Conservation (phyloP, 2,888 invertebrate species). For the Troides aeacus region DNA sequence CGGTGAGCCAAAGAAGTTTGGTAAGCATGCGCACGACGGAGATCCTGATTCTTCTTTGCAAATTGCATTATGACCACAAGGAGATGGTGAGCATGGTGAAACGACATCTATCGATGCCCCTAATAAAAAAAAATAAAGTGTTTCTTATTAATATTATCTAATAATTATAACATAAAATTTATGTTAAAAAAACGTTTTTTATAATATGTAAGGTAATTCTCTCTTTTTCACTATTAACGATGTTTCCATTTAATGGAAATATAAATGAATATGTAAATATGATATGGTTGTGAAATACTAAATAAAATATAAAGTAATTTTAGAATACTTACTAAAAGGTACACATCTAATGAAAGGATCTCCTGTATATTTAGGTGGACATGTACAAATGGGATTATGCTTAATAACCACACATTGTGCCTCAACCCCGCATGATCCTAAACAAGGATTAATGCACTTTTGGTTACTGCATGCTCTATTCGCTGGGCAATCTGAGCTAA, state of each 20-base stretch:
- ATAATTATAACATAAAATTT: background rate
- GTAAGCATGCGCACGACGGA: slow-evolving; percentile 85
- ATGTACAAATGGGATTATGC: slow-evolving; percentile 88
- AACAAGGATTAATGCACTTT: slow-evolving; percentile 87
- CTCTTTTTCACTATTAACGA: no score
- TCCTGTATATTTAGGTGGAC: slow-evolving; percentile 83
- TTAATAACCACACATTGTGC: slow-evolving; percentile 87
- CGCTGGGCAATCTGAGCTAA: slow-evolving; percentile 86
- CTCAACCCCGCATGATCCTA: slow-evolving; percentile 86
- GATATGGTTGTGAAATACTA: no score
- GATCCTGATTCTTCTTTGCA: slow-evolving; percentile 79
- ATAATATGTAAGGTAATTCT: no score
- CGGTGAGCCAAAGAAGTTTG: slow-evolving; percentile 85
- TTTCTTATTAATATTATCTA: background rate
- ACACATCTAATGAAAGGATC: slow-evolving; percentile 88
- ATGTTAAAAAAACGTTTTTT: no score
- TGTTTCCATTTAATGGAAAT: background rate
- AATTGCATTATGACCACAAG: slow-evolving; percentile 83
- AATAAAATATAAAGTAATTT: no score
- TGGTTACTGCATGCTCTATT: slow-evolving; percentile 87
- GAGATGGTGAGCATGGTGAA: slow-evolving; percentile 85
- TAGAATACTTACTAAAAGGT: slow-evolving; percentile 60
- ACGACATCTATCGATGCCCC: slow-evolving; percentile 74
- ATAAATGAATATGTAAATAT: background rate
- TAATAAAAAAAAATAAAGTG: slow-evolving; percentile 32